A percentile compares a stretch with the other conserved stretches of the same genome.
Evolutionary conservation across 2,797 vertebrate genomes (phyloP).

Genomic region (Glyptemys insculpta): DNA sequence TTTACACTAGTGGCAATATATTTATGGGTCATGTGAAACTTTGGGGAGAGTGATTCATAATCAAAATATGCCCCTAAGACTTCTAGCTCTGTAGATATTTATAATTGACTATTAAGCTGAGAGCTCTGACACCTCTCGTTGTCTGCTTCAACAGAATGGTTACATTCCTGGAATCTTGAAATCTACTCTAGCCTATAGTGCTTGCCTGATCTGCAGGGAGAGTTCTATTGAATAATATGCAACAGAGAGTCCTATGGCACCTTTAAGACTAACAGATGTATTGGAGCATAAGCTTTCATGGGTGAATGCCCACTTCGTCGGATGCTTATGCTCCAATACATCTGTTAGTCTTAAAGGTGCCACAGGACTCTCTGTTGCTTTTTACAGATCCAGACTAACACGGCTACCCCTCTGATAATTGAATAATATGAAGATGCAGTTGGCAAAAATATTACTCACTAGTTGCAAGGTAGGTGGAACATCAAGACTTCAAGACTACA

Average conservation of each 20-base stretch:
- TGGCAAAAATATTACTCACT: neutral
- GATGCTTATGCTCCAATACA: no score
- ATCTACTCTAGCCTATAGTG: neutral
- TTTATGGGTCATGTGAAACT: neutral
- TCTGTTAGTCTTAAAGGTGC: no score
- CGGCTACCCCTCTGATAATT: neutral
- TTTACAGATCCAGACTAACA: no score
- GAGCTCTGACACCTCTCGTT: neutral
- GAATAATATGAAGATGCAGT: neutral
- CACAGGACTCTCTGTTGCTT: no score
- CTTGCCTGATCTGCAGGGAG: neutral
- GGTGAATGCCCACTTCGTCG: no score
- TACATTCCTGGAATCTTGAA: neutral
- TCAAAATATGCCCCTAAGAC: neutral
- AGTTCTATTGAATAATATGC: neutral
- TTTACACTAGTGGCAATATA: neutral
- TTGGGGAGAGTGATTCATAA: accelerated
- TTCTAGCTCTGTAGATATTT: neutral
- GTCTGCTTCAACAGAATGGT: neutral
- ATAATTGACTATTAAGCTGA: neutral
- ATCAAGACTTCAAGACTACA: neutral
- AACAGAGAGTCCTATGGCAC: no score
- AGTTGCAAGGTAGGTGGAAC: neutral
- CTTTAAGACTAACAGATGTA: no score
- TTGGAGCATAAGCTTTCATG: no score